These are phyloP conservation scores for Propithecus deckenii DNA, from an alignment of 2,797 vertebrate genomes.

Conservation along the genomic window DNA sequence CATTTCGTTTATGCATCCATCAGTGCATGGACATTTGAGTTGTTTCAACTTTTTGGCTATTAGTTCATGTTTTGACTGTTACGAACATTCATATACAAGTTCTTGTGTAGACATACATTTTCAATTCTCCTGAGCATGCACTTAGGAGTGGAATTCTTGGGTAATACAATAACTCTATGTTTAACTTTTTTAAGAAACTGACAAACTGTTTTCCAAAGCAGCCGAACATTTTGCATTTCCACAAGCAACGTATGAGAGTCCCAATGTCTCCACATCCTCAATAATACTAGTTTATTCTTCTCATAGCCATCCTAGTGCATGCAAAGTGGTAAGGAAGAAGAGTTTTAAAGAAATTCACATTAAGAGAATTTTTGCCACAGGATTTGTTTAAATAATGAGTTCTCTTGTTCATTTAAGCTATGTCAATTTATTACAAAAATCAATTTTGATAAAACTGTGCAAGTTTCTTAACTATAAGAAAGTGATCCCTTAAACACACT, in stretches of 20 bases:
- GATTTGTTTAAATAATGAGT: constrained; percentile 12
- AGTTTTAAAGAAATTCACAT: background rate
- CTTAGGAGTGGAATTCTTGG: background rate
- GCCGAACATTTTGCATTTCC: background rate
- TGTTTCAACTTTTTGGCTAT: background rate
- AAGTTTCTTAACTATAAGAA: background rate
- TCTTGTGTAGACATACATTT: background rate
- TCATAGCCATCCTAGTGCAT: background rate
- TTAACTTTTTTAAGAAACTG: background rate
- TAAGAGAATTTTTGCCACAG: background rate
- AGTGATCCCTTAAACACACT: background rate
- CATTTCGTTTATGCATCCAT: background rate
- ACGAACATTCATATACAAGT: background rate
- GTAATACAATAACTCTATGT: background rate
- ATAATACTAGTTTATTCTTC: background rate
- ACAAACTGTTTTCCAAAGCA: background rate
- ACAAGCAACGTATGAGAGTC: background rate
- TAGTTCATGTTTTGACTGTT: background rate
- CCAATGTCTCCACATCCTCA: background rate
- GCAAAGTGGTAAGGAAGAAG: background rate
- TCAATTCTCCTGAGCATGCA: background rate
- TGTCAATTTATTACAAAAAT: background rate
- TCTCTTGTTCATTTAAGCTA: background rate
- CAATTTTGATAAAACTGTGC: background rate
- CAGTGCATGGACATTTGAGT: background rate